These are phyloP conservation scores for Sthenelais limicola DNA, from an alignment of 2,888 invertebrate species.

Conservation along the genomic window DNA sequence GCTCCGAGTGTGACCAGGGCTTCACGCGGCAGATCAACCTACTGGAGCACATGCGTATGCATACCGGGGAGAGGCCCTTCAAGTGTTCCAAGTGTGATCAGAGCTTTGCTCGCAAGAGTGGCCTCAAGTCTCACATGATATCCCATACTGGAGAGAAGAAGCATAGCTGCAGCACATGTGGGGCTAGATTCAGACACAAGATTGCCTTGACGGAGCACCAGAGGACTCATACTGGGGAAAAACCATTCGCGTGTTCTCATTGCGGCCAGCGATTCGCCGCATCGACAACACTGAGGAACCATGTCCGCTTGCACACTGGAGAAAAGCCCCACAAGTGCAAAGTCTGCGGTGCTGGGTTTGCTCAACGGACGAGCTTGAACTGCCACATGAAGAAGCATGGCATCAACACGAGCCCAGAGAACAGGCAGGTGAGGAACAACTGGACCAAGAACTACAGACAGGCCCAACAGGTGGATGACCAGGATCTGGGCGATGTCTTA, in stretches of 20 bases:
- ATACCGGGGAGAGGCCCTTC: constrained; percentile 29
- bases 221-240: constrained; percentile 36
- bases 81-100: constrained; percentile 23
- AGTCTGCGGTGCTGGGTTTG: constrained; percentile 15
- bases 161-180: constrained; percentile 14
- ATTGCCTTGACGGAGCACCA: constrained; percentile 25
- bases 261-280: constrained; percentile 26
- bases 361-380: constrained; percentile 19
- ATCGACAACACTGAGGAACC: constrained; percentile 11
- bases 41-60: constrained; percentile 15
- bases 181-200: constrained; percentile 22
- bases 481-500: neutral
- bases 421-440: neutral
- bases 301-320: constrained; percentile 22
- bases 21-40: constrained; percentile 23
- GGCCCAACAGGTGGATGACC: constrained; percentile 10
- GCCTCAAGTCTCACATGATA: constrained; percentile 27
- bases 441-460: constrained; percentile 27
- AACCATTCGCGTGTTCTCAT: constrained; percentile 3
- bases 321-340: constrained; percentile 33
- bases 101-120: constrained; percentile 21
- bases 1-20: constrained; percentile 22
- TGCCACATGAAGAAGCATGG: constrained; percentile 35
- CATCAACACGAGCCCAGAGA: constrained; percentile 2
- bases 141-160: constrained; percentile 33